Base-by-base conservation (phyloP, 1,140 invertebrate species). In the Ceratina japonica region DNA sequence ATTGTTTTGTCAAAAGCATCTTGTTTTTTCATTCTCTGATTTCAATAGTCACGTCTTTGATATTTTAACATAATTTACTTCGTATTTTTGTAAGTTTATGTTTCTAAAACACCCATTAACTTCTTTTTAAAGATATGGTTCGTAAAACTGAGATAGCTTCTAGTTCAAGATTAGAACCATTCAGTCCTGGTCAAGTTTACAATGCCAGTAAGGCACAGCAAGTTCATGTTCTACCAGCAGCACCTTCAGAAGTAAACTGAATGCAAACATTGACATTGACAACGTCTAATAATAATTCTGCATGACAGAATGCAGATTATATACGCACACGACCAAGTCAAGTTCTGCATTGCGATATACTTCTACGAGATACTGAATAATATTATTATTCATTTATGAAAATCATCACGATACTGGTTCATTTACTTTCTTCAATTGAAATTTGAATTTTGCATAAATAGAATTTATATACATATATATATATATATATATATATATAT, bases 131-230 rank as follows among this genome's bases (percentile, higher is more conserved):
- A 90, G 89, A 90, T 80, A 81, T 82, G 70, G 64, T 80, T 62
- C 86, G 90, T 72, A 92, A 92, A 81, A 90, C 84, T 79, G 91
- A 92, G 44, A 70, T 91, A 87, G 83, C 81, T 70, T 86, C 89
- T 62, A 92, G 92, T 87, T 96, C 96, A 37, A 94, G 96, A 85
- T 91, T 97, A 54, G 96, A 97, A 87, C 96, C 96, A 18, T 98
- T 98, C 92, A 95, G 95, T 89, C 94, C 96, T 3, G 97, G 97
- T 10, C 97, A 98, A 91, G 96, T 98, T 10, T 98, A 97, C 91
- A 97, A 97, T 92, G 95, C 95, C 69, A 97, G 96, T 79, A 97
- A 97, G 93, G 96, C 96, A 72, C 95, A 95, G 88, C 97, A 98
- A 93, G 95, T 98, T 75, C 96, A 98, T 89, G 97, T 98, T 51